Percentiles rank a stretch among this genome's conserved stretches.
These are phyloP conservation scores for Casuarius casuarius DNA, from an alignment of 2,113 vertebrate species.

Conservation along the genomic window DNA sequence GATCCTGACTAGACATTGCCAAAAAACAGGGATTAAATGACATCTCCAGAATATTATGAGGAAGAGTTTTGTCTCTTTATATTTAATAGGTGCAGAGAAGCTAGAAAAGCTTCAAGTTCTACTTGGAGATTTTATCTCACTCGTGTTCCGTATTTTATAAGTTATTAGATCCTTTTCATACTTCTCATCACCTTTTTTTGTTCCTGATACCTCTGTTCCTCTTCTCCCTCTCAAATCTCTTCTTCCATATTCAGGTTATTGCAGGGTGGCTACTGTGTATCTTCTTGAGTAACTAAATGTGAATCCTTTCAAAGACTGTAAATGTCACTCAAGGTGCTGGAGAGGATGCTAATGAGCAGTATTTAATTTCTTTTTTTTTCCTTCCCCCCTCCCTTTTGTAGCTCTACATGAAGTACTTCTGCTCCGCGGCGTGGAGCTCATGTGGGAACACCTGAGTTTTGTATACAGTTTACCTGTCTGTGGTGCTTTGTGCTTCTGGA, in stretches of 20 bases:
- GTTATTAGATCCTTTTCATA: neutral
- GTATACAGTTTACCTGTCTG: neutral
- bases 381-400: neutral
- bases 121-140: neutral
- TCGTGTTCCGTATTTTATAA: neutral
- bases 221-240: neutral
- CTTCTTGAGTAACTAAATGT: neutral
- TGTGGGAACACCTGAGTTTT: neutral
- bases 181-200: neutral
- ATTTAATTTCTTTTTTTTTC: neutral
- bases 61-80: neutral
- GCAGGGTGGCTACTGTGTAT: neutral
- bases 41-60: neutral
- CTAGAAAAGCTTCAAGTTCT: neutral
- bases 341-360: neutral
- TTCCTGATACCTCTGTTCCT: neutral
- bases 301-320: neutral
- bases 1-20: neutral
- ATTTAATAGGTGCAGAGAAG: neutral
- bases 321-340: neutral
- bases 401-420: neutral
- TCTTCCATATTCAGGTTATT: neutral
- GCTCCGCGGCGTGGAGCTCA: neutral
- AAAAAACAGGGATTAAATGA: neutral
- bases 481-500: neutral